Conservation (phyloP, 2,888 invertebrate genomes). For the Nemapogon koenigi region DNA sequence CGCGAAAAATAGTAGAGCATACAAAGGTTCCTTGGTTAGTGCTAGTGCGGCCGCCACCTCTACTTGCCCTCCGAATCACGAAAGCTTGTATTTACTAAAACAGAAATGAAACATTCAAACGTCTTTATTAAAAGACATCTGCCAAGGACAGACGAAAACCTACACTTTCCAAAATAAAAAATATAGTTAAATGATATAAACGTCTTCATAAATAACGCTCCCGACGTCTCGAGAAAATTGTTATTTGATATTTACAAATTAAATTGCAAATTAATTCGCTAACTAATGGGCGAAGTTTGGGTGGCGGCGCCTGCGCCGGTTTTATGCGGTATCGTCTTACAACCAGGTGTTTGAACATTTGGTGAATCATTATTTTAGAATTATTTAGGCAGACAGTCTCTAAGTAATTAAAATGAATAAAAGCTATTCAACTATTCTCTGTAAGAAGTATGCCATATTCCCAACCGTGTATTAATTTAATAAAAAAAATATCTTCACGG, state of each 20-base stretch:
- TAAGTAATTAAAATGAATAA: too few species aligned
- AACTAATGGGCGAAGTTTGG: slow-evolving; percentile 6
- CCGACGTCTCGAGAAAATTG: slow-evolving; percentile 2
- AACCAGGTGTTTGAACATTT: slow-evolving; percentile 7
- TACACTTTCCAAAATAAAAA: neutral
- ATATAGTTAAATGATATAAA: neutral
- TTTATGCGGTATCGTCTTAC: slow-evolving; percentile 4
- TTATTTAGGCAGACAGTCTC: too few species aligned
- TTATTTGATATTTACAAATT: slow-evolving; percentile 7
- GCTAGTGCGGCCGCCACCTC: too few species aligned
- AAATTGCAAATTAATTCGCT: neutral
- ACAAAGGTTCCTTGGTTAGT: too few species aligned
- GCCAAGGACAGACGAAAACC: slow-evolving; percentile 6
- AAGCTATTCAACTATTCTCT: too few species aligned
- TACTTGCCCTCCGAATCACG: too few species aligned
- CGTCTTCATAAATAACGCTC: neutral
- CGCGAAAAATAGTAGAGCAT: too few species aligned
- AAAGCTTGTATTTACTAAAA: too few species aligned
- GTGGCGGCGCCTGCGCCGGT: neutral
- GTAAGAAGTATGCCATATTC: too few species aligned
- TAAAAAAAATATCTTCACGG: too few species aligned
- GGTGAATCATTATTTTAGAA: neutral
- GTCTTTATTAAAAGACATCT: neutral
- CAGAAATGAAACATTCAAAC: too few species aligned
- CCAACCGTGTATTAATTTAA: too few species aligned